Conservation (phyloP, 1,140 invertebrate genomes). For the Rhagoletis pomonella region DNA sequence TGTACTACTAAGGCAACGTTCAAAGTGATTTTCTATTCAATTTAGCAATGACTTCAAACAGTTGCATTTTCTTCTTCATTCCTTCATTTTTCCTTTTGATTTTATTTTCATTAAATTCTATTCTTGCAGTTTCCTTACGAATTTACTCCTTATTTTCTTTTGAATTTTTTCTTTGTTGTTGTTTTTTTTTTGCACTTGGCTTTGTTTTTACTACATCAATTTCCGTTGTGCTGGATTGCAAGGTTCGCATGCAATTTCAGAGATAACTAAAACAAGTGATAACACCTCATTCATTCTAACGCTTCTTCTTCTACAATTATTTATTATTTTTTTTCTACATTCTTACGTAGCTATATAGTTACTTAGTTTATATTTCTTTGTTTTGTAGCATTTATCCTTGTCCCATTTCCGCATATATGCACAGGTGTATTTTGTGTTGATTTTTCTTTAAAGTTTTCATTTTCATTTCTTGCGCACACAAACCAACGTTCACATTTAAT, state of each 20-base stretch:
- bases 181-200: neutral
- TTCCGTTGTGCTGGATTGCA: neutral
- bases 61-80: neutral
- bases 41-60: constrained; percentile 24
- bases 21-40: constrained; percentile 34
- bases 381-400: neutral
- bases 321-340: neutral
- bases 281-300: neutral
- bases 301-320: neutral
- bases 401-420: neutral
- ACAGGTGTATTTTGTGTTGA: neutral
- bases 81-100: constrained; percentile 4
- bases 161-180: neutral
- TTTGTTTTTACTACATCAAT: neutral
- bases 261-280: neutral
- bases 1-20: too few species aligned
- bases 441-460: neutral
- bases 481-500: neutral
- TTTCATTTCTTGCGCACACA: neutral
- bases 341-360: neutral
- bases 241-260: neutral
- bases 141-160: neutral
- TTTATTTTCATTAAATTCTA: neutral
- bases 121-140: neutral
- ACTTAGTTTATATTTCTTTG: neutral